A percentile compares a stretch with the other conserved stretches of the same genome.
phyloP scores from a whole-genome alignment of 2,797 vertebrate genomes.

The Coluber constrictor region DNA sequence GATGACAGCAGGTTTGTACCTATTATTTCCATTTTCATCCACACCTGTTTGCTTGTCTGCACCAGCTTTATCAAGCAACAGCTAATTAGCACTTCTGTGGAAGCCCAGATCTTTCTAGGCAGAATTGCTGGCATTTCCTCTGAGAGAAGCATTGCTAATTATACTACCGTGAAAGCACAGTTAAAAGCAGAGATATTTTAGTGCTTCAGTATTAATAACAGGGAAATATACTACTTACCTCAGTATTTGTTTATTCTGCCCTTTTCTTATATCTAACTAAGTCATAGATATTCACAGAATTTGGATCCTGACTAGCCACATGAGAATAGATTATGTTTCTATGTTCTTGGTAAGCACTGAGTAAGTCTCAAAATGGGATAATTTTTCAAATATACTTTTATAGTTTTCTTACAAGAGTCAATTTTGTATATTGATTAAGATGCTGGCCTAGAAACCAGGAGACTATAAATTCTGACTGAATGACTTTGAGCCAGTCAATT shows the following conservation, averaged over 20 bases:
- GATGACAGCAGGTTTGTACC: constrained; percentile 49
- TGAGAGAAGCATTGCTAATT: constrained; percentile 64
- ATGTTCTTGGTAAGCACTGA: no score
- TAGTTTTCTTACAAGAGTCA: neutral
- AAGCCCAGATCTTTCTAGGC: constrained; percentile 55
- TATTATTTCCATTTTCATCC: constrained; percentile 55
- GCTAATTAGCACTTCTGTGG: constrained; percentile 70
- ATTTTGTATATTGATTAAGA: neutral
- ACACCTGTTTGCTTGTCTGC: constrained; percentile 57
- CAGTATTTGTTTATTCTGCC: neutral
- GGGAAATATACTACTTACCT: constrained; percentile 23
- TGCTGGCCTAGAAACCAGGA: neutral
- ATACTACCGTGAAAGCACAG: constrained; percentile 52
- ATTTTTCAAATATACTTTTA: neutral
- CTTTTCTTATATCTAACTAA: neutral
- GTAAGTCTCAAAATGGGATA: neutral
- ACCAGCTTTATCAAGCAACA: constrained; percentile 58
- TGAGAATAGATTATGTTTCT: neutral
- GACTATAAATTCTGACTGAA: neutral
- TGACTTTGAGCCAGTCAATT: neutral
- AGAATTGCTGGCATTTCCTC: constrained; percentile 42
- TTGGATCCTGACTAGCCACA: neutral
- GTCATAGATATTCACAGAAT: neutral
- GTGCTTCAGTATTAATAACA: constrained; percentile 57
- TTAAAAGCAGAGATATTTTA: constrained; percentile 56